Evolutionary conservation across 2,797 vertebrate species (phyloP).

Genomic region (Gymnopithys bicolor): DNA sequence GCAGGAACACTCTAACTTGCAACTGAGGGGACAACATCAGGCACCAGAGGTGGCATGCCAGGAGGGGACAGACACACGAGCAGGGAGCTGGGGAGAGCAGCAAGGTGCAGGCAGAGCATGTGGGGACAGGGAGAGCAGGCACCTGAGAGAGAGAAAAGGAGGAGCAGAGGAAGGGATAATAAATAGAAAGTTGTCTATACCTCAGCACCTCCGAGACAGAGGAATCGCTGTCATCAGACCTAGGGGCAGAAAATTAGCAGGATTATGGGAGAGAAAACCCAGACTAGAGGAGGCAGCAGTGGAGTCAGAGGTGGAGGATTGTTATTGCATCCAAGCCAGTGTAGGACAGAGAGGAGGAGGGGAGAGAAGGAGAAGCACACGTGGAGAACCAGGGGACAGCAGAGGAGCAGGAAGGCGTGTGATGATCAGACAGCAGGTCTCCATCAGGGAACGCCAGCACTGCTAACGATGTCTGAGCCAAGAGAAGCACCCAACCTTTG

Average conservation of each 20-base stretch:
- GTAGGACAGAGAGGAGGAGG: background rate
- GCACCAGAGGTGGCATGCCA: conserved; percentile 8
- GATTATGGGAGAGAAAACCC: conserved; percentile 82
- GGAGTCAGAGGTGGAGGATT: conserved; percentile 63
- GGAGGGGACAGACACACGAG: conserved; percentile 32
- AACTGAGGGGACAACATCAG: background rate
- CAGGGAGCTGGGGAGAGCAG: conserved; percentile 3
- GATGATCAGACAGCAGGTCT: conserved; percentile 13
- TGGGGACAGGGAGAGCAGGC: conserved; percentile 68
- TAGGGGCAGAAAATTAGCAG: conserved; percentile 96
- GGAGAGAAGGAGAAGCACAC: conserved; percentile 6
- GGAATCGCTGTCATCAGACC: conserved; percentile 99
- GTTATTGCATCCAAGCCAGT: conserved; percentile 73
- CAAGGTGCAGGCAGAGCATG: conserved; percentile 32
- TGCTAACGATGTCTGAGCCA: background rate
- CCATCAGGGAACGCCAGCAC: background rate
- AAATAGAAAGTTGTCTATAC: conserved; percentile 90
- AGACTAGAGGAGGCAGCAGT: conserved; percentile 53
- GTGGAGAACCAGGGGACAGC: background rate
- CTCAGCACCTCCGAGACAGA: conserved; percentile 99
- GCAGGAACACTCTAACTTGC: background rate
- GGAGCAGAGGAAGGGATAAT: conserved; percentile 51
- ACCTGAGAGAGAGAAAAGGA: conserved; percentile 63
- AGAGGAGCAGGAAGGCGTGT: background rate
- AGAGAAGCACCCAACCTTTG: background rate